These are phyloP conservation scores for Danio aesculapii DNA, from an alignment of 2,797 vertebrate species.

Conservation along the genomic window DNA sequence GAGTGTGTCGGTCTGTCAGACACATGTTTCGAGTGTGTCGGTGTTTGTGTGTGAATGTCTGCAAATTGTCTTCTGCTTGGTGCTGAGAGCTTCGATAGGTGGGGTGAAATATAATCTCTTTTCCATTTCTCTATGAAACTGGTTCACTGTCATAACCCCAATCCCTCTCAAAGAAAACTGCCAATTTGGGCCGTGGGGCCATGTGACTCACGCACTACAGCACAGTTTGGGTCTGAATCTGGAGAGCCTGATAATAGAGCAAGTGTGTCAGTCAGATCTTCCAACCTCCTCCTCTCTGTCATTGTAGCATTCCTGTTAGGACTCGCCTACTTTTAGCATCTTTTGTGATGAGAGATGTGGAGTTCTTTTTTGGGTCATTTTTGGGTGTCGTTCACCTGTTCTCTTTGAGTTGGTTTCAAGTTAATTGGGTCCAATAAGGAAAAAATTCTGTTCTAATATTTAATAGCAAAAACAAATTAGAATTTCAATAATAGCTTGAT, in stretches of 20 bases:
- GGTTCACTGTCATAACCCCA: constrained; percentile 58
- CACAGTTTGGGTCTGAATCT: constrained; percentile 55
- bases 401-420: not conserved
- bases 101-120: constrained; percentile 61
- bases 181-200: constrained; percentile 58
- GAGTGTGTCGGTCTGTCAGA: constrained; percentile 42
- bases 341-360: not conserved
- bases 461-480: no score
- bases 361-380: not conserved
- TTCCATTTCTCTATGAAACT: constrained; percentile 59
- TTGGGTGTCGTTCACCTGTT: not conserved
- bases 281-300: constrained; percentile 47
- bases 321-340: constrained; percentile 12
- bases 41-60: constrained; percentile 47
- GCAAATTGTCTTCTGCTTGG: constrained; percentile 51
- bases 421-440: no score
- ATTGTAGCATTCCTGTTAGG: not conserved
- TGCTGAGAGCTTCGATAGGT: constrained; percentile 50
- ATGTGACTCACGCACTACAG: constrained; percentile 54
- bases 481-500: no score
- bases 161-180: constrained; percentile 61
- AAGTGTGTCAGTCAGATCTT: constrained; percentile 62
- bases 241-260: constrained; percentile 60
- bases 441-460: no score
- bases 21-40: constrained; percentile 19